phyloP scores from a whole-genome alignment of 64 coral and sea anemone species.

The Porites australiensis region DNA sequence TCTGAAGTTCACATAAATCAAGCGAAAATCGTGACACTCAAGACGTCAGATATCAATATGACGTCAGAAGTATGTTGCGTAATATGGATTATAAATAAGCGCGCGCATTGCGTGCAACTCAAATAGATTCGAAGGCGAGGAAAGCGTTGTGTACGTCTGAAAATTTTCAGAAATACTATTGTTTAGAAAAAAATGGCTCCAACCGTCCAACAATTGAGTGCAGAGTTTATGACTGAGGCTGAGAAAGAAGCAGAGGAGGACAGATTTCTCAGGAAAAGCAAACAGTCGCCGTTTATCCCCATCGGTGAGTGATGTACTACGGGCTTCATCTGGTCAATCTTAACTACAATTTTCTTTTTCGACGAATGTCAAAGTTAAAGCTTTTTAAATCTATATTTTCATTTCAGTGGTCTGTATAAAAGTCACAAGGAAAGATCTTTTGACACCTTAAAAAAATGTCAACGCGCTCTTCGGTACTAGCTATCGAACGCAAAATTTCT shows the following conservation, averaged over 20 bases:
- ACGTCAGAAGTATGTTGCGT: conserved; percentile 1
- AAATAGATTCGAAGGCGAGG: not conserved
- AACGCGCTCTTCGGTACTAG: too few species aligned
- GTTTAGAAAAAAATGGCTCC: conserved; percentile 24
- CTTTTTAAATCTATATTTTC: too few species aligned
- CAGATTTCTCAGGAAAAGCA: conserved; percentile 95
- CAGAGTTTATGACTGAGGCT: conserved; percentile 61
- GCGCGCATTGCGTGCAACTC: too few species aligned
- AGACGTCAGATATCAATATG: not conserved
- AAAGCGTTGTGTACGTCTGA: not conserved
- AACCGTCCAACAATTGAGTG: conserved; percentile 68
- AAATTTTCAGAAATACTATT: not conserved
- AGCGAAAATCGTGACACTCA: not conserved
- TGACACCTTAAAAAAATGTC: too few species aligned
- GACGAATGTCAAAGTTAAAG: too few species aligned
- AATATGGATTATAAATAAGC: not conserved
- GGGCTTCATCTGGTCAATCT: too few species aligned
- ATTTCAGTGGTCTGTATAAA: too few species aligned
- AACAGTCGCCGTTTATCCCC: conserved; percentile 91
- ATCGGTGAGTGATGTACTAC: conserved; percentile 71
- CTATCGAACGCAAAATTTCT: too few species aligned
- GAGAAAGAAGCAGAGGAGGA: conserved; percentile 83
- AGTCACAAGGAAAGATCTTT: too few species aligned
- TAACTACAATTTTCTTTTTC: too few species aligned
- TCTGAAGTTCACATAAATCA: too few species aligned